Evolutionary conservation across 2,888 invertebrate genomes (phyloP).

Genomic region (Melanophora roralis): DNA sequence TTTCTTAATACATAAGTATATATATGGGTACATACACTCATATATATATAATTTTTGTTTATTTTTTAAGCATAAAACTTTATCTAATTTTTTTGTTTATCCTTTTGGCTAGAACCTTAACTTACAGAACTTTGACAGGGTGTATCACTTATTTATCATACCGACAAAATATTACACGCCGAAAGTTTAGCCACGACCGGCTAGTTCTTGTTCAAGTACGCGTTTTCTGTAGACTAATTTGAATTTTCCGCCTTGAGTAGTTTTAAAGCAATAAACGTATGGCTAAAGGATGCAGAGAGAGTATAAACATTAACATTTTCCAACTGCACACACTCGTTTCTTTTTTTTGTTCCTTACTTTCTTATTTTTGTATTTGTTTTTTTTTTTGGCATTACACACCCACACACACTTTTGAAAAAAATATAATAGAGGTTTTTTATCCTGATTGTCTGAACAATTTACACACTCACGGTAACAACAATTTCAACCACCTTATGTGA

Average conservation of each 20-base stretch:
- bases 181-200: constrained; percentile 77
- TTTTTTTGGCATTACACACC: constrained; percentile 33
- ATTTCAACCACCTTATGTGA: constrained; percentile 34
- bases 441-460: not conserved
- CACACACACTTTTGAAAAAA: constrained; percentile 5
- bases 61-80: constrained; percentile 35
- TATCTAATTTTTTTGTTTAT: constrained; percentile 39
- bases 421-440: not conserved
- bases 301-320: constrained; percentile 44
- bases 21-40: no score
- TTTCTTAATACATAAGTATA: no score
- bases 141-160: constrained; percentile 78
- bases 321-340: constrained; percentile 62
- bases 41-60: constrained; percentile 34
- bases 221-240: constrained; percentile 78
- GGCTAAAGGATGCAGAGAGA: constrained; percentile 54
- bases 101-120: constrained; percentile 65
- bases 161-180: constrained; percentile 78
- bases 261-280: constrained; percentile 50
- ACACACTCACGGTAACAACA: constrained; percentile 35
- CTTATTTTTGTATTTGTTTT: constrained; percentile 19
- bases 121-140: constrained; percentile 78
- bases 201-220: constrained; percentile 78
- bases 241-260: constrained; percentile 69
- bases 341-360: constrained; percentile 16